Evolutionary conservation across 1,140 invertebrate genomes (phyloP).

Genomic region (Neodiprion virginianus): DNA sequence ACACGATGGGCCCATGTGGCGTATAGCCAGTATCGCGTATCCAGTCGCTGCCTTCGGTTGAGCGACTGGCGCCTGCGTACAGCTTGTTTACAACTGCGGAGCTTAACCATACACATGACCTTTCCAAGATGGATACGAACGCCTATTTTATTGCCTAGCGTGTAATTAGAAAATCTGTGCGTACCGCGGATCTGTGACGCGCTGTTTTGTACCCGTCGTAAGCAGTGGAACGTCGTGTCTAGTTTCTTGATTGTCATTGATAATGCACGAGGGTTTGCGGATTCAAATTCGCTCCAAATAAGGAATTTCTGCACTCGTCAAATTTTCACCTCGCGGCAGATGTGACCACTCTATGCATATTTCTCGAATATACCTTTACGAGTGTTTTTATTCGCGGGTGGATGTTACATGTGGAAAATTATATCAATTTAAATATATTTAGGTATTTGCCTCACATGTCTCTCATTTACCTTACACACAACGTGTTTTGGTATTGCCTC

Average conservation of each 20-base stretch:
- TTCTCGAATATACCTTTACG: conserved; percentile 4
- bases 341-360: conserved; percentile 31
- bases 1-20: background rate
- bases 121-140: conserved; percentile 62
- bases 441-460: background rate
- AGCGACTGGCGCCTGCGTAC: conserved; percentile 54
- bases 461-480: background rate
- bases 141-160: conserved; percentile 45
- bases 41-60: conserved; percentile 51
- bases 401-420: background rate
- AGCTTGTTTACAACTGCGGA: conserved; percentile 63
- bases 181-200: background rate
- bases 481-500: conserved; percentile 39
- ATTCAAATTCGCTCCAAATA: background rate
- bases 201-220: background rate
- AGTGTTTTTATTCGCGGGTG: background rate
- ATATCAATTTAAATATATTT: background rate
- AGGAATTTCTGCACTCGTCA: background rate
- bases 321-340: conserved; percentile 34
- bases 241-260: background rate
- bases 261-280: background rate
- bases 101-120: conserved; percentile 60
- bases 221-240: background rate
- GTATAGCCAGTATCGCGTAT: conserved; percentile 39
- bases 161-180: conserved; percentile 29